Evolutionary conservation across 2,113 vertebrate genomes (phyloP).

Genomic region (Brachyhypopomus gauderio): DNA sequence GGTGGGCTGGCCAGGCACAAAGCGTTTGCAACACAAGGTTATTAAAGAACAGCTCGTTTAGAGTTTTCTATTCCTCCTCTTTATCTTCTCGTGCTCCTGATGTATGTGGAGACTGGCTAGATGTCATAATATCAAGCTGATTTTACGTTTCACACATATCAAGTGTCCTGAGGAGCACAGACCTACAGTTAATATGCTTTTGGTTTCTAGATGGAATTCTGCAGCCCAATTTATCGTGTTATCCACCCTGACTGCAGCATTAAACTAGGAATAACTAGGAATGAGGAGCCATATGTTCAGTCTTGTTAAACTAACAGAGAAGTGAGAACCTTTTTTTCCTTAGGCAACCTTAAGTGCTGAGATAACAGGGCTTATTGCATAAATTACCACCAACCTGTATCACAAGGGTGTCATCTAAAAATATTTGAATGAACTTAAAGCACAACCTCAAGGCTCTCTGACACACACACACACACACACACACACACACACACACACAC

Average conservation of each 20-base stretch:
- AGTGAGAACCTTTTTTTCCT: too few species aligned
- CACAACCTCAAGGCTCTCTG: too few species aligned
- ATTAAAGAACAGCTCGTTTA: constrained; percentile 26
- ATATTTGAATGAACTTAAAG: too few species aligned
- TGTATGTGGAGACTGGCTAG: neutral
- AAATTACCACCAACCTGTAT: too few species aligned
- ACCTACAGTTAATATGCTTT: neutral
- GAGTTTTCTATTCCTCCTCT: constrained; percentile 28
- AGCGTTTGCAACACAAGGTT: constrained; percentile 18
- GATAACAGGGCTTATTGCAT: too few species aligned
- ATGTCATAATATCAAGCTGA: neutral
- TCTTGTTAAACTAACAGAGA: too few species aligned
- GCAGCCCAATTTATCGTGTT: neutral
- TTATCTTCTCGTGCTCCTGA: neutral
- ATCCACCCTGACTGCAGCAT: neutral
- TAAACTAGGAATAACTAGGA: neutral
- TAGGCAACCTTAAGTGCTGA: too few species aligned
- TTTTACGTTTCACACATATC: constrained; percentile 17
- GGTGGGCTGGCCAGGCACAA: neutral
- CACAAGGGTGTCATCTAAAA: too few species aligned
- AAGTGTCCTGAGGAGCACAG: neutral
- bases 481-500: too few species aligned
- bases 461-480: too few species aligned
- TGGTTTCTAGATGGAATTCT: neutral
- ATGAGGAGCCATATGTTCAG: too few species aligned